Conservation (phyloP, 2,113 vertebrate species). For the Narcine bancroftii region DNA sequence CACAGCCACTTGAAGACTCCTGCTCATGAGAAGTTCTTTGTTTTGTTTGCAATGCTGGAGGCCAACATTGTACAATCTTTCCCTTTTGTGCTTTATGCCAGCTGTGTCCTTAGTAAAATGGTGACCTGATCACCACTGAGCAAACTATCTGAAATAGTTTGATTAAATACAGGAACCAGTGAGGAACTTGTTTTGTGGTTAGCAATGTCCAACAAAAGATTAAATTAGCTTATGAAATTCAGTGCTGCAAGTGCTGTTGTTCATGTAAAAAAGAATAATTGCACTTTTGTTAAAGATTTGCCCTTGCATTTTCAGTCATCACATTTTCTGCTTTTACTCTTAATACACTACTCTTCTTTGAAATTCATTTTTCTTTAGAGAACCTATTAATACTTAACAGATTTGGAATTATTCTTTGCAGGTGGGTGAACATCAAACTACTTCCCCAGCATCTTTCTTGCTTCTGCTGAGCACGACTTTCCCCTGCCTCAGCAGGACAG, state of each 20-base stretch:
- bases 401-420: not conserved
- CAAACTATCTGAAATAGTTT: not conserved
- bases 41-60: not conserved
- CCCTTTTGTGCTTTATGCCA: not conserved
- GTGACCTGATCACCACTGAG: not conserved
- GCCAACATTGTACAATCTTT: not conserved
- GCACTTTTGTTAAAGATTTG: not conserved
- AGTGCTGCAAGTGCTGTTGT: not conserved
- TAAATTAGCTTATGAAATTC: not conserved
- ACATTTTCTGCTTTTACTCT: not conserved
- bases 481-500: not conserved
- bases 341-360: not conserved
- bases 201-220: not conserved
- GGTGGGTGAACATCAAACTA: not conserved
- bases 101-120: constrained; percentile 1
- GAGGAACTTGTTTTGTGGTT: not conserved
- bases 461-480: too few species aligned
- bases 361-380: not conserved
- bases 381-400: not conserved
- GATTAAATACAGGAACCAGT: not conserved
- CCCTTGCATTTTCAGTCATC: not conserved
- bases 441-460: not conserved
- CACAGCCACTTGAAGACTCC: not conserved
- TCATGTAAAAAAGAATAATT: not conserved
- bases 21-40: not conserved